Evolutionary conservation across 1,140 invertebrate genomes (phyloP).

Genomic region (Drosophila setifemur): DNA sequence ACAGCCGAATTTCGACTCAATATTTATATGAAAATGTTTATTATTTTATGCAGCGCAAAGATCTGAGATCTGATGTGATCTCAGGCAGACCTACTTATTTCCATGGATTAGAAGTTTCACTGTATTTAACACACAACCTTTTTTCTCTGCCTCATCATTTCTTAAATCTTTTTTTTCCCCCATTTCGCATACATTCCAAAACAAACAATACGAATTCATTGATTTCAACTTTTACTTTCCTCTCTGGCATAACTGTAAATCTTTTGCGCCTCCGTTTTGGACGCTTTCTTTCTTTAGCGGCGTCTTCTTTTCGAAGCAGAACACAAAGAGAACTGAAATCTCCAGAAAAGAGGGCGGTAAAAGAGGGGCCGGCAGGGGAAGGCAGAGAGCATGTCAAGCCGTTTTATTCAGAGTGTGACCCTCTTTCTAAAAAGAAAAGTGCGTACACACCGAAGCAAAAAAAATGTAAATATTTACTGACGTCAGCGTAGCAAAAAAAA

Average conservation of each 20-base stretch:
- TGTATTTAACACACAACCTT: not conserved
- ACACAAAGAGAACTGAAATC: constrained; percentile 18
- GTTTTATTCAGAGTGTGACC: constrained; percentile 4
- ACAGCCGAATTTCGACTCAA: too few relatives aligned
- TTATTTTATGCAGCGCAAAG: too few relatives aligned
- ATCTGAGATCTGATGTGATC: too few relatives aligned
- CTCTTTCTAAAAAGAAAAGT: not conserved
- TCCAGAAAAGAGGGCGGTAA: constrained; percentile 8
- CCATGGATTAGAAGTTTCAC: too few relatives aligned
- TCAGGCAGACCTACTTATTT: too few relatives aligned
- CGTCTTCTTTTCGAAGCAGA: constrained; percentile 22
- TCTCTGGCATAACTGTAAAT: constrained; percentile 38
- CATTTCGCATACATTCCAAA: constrained; percentile 9
- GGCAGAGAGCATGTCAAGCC: constrained; percentile 15
- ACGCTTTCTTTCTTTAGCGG: constrained; percentile 42
- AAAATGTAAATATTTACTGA: not conserved
- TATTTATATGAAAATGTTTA: too few relatives aligned
- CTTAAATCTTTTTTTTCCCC: not conserved
- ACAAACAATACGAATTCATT: constrained; percentile 53
- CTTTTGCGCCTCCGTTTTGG: constrained; percentile 19
- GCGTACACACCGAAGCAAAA: not conserved
- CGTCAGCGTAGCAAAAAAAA: not conserved
- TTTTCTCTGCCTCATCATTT: not conserved
- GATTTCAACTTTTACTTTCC: constrained; percentile 73
- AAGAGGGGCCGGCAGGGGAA: too few relatives aligned